Evolutionary conservation across 1,140 invertebrate genomes (phyloP).

Genomic region (Formica exsecta): DNA sequence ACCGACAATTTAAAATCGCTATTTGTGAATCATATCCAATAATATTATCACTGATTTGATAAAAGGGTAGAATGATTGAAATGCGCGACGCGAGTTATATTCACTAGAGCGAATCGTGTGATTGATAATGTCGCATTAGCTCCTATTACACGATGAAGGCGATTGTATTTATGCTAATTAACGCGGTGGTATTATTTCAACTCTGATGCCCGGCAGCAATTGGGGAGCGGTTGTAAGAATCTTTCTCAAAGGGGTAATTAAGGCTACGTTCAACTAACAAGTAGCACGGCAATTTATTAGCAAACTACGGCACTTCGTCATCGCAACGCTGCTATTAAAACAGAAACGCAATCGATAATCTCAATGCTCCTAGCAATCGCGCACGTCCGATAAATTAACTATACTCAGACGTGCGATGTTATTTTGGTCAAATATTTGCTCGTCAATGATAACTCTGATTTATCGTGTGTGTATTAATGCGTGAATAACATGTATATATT

Average conservation of each 20-base stretch:
- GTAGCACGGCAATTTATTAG: slow-evolving; percentile 50
- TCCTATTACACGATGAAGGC: background rate
- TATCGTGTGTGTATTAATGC: background rate
- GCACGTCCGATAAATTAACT: background rate
- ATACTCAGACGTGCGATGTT: background rate
- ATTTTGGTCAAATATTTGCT: slow-evolving; percentile 30
- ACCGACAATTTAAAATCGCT: background rate
- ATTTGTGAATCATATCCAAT: background rate
- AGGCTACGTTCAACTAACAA: slow-evolving; percentile 22
- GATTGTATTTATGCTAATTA: slow-evolving; percentile 57
- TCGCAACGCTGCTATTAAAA: slow-evolving; percentile 52
- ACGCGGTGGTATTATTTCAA: slow-evolving; percentile 28
- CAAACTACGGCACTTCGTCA: slow-evolving; percentile 22
- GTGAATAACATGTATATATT: background rate
- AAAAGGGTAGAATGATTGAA: background rate
- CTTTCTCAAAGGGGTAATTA: slow-evolving; percentile 42
- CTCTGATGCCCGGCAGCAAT: slow-evolving; percentile 16
- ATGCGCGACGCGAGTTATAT: slow-evolving; percentile 4
- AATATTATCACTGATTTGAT: background rate
- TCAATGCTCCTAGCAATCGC: background rate
- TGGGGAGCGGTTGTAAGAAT: slow-evolving; percentile 35
- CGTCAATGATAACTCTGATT: background rate
- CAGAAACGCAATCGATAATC: slow-evolving; percentile 44
- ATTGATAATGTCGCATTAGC: slow-evolving; percentile 44
- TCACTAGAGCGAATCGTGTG: background rate